A percentile compares a stretch with the other conserved stretches of the same genome.
Evolutionary conservation across 2,113 vertebrate species (phyloP).

Genomic region (Gopherus evgoodei): DNA sequence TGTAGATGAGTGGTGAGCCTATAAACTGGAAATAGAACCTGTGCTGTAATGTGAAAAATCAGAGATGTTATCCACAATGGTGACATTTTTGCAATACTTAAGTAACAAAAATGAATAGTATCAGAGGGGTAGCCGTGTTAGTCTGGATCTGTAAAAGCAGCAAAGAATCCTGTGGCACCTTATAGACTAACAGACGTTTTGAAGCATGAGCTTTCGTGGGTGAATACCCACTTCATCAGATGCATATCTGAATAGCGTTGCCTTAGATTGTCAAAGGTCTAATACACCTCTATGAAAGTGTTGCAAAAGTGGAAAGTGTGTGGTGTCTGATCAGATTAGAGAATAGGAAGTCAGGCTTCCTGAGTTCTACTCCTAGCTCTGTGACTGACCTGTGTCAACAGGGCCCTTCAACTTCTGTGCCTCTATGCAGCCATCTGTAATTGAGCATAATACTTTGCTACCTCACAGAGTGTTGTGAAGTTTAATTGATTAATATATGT

Average conservation of each 20-base stretch:
- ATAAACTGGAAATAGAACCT: background rate
- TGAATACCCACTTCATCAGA: too few species aligned
- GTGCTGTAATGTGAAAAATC: background rate
- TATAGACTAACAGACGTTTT: too few species aligned
- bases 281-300: background rate
- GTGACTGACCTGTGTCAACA: background rate
- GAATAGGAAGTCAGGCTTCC: accelerated
- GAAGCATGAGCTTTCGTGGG: too few species aligned
- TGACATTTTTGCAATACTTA: background rate
- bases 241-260: background rate
- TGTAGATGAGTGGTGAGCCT: background rate
- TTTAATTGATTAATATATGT: background rate
- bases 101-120: background rate
- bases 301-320: background rate
- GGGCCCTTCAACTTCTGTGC: background rate
- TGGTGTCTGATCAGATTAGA: accelerated
- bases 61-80: background rate
- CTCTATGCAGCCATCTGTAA: background rate
- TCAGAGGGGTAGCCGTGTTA: too few species aligned
- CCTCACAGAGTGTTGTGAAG: accelerated
- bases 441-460: background rate
- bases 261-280: background rate
- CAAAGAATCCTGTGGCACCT: too few species aligned
- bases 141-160: too few species aligned
- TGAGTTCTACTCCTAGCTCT: background rate